phyloP scores from a whole-genome alignment of 2,888 invertebrate species.

The Pardosa pseudoannulata region DNA sequence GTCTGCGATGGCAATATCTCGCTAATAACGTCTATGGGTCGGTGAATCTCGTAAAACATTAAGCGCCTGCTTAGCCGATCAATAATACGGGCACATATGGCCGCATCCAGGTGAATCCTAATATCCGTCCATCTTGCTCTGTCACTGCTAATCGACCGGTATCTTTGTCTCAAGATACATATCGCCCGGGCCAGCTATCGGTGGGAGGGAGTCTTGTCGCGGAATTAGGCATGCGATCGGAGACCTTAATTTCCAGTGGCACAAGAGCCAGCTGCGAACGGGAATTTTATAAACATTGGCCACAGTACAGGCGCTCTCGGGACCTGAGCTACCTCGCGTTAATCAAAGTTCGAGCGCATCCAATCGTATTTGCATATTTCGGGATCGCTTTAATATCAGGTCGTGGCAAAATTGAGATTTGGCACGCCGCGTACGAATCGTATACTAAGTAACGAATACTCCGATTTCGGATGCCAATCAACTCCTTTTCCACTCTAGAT shows the following conservation, averaged over 20 bases:
- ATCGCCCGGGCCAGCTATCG: constrained; percentile 43
- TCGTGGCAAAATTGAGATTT: constrained; percentile 53
- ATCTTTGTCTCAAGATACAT: constrained; percentile 63
- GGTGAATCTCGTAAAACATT: constrained; percentile 65
- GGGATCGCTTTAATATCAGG: constrained; percentile 49
- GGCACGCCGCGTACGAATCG: background rate
- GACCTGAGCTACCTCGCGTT: constrained; percentile 32
- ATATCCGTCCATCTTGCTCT: constrained; percentile 66
- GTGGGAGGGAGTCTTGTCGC: constrained; percentile 32
- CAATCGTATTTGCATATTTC: constrained; percentile 58
- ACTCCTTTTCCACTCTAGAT: background rate
- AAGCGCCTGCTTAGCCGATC: constrained; percentile 57
- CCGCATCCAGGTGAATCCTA: constrained; percentile 67
- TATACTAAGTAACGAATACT: constrained; percentile 17
- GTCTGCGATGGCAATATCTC: constrained; percentile 66
- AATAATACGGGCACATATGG: constrained; percentile 56
- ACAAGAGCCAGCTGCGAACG: constrained; percentile 20
- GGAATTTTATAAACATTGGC: constrained; percentile 70
- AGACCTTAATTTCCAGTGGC: constrained; percentile 51
- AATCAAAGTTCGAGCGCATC: constrained; percentile 61
- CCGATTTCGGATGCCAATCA: background rate
- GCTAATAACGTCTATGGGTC: constrained; percentile 69
- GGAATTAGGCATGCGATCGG: constrained; percentile 58
- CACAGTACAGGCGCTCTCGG: constrained; percentile 37
- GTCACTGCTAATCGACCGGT: constrained; percentile 63